Evolutionary conservation across 2,888 invertebrate species (phyloP).

Genomic region (Theodoxus fluviatilis): DNA sequence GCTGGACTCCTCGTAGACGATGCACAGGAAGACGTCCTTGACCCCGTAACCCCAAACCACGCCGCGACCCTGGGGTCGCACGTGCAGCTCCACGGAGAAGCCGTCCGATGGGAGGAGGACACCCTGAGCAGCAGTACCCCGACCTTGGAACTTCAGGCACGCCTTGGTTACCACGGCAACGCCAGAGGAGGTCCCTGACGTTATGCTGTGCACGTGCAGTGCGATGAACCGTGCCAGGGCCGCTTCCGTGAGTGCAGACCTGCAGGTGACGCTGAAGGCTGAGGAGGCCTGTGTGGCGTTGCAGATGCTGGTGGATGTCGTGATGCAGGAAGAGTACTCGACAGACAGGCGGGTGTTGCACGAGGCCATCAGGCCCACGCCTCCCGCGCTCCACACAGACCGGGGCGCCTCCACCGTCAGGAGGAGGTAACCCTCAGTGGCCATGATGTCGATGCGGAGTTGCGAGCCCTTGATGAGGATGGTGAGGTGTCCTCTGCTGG

Average conservation of each 20-base stretch:
- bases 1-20: constrained; percentile 34
- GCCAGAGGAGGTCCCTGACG: constrained; percentile 23
- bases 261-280: constrained; percentile 34
- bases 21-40: constrained; percentile 24
- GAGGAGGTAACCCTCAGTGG: constrained; percentile 7
- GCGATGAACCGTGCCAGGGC: constrained; percentile 33
- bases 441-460: constrained; percentile 9
- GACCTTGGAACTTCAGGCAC: constrained; percentile 37
- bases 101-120: constrained; percentile 34
- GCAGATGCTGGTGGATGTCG: constrained; percentile 6
- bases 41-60: constrained; percentile 42
- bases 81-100: constrained; percentile 46
- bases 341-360: constrained; percentile 24
- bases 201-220: constrained; percentile 10
- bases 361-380: constrained; percentile 20
- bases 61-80: constrained; percentile 36
- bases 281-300: constrained; percentile 7
- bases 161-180: constrained; percentile 31
- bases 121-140: constrained; percentile 33
- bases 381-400: constrained; percentile 10
- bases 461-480: constrained; percentile 11
- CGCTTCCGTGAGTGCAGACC: constrained; percentile 28
- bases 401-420: constrained; percentile 5
- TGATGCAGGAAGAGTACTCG: constrained; percentile 17
- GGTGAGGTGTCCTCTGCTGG: neutral